Conservation (phyloP, 2,888 invertebrate genomes). For the Pandemis heparana region DNA sequence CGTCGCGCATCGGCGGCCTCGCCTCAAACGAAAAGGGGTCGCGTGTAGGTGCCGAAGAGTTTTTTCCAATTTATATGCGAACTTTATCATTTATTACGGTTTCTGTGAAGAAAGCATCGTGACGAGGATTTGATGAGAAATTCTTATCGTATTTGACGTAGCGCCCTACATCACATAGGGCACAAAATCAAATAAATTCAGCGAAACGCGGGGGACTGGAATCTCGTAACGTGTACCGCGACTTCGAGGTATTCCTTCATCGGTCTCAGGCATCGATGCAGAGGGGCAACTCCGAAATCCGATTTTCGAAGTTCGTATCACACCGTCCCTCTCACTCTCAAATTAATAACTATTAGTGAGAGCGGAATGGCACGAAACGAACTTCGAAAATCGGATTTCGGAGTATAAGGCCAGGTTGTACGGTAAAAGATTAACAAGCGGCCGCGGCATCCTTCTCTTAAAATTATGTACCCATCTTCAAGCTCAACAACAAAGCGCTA, state of each 20-base stretch:
- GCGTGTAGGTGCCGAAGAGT: slow-evolving; percentile 34
- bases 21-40: slow-evolving; percentile 45
- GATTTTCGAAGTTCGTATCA: no score
- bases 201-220: slow-evolving; percentile 12
- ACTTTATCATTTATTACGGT: slow-evolving; percentile 31
- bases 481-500: no score
- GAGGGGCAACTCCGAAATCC: no score
- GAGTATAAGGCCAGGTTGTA: no score
- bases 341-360: no score
- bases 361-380: no score
- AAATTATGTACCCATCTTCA: no score
- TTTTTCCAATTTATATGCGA: slow-evolving; percentile 28
- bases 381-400: no score
- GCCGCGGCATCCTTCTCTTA: neutral
- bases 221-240: slow-evolving; percentile 20
- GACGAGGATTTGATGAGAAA: slow-evolving; percentile 26
- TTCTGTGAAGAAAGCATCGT: slow-evolving; percentile 11
- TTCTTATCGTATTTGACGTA: slow-evolving; percentile 31
- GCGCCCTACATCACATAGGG: slow-evolving; percentile 25
- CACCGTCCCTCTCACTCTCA: no score
- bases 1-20: slow-evolving; percentile 51
- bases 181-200: slow-evolving; percentile 30
- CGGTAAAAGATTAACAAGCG: slow-evolving; percentile 1
- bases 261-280: slow-evolving; percentile 23
- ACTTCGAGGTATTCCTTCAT: slow-evolving; percentile 32